Conservation (phyloP, 2,888 invertebrate genomes). For the Helobdella robusta region DNA sequence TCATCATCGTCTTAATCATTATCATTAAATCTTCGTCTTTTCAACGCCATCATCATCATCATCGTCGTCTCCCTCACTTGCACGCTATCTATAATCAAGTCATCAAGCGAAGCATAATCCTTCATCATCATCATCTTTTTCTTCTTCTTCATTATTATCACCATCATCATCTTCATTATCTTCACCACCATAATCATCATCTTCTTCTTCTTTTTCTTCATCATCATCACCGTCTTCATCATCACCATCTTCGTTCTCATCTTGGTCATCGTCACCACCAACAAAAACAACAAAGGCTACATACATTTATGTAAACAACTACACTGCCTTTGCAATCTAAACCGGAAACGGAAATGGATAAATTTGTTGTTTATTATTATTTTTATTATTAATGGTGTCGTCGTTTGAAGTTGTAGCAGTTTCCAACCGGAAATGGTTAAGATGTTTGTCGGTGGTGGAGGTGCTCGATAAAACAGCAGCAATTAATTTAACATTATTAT, state of each 20-base stretch:
- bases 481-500: too few relatives aligned
- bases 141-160: conserved; percentile 5
- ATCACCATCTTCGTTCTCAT: background rate
- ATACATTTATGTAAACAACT: too few relatives aligned
- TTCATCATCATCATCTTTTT: conserved; percentile 5
- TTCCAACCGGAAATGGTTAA: too few relatives aligned
- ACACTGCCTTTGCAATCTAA: too few relatives aligned
- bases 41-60: background rate
- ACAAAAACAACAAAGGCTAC: background rate
- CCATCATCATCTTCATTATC: conserved; percentile 10
- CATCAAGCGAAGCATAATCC: background rate
- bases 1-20: too few relatives aligned
- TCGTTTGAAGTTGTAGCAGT: too few relatives aligned
- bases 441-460: too few relatives aligned
- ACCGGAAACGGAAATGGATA: background rate
- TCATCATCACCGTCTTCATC: background rate
- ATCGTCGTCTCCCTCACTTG: background rate
- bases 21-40: background rate
- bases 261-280: background rate
- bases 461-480: too few relatives aligned
- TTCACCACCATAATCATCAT: conserved; percentile 12
- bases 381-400: too few relatives aligned
- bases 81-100: background rate
- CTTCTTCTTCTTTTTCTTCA: background rate
- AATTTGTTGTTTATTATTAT: background rate